Conservation (phyloP, 2,888 invertebrate genomes). For the Oligia strigilis region DNA sequence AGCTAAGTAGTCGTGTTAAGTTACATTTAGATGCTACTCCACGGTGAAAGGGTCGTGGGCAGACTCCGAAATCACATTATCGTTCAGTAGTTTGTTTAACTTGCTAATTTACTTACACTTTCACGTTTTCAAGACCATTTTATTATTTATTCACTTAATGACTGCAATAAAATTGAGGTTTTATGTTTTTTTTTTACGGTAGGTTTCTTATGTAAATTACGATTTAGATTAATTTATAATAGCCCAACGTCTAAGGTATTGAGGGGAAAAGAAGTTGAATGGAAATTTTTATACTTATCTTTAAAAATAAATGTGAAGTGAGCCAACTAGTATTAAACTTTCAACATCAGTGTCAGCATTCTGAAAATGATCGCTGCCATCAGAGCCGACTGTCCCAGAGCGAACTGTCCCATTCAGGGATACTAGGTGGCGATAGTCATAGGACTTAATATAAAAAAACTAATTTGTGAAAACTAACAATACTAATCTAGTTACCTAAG, state of each 20-base stretch:
- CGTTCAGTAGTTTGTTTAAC: constrained; percentile 66
- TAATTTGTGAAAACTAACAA: too few species aligned
- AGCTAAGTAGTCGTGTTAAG: constrained; percentile 44
- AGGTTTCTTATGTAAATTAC: constrained; percentile 30
- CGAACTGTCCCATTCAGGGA: too few species aligned
- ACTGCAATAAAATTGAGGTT: constrained; percentile 47
- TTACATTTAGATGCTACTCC: constrained; percentile 60
- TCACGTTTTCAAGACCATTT: constrained; percentile 57
- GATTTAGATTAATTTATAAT: constrained; percentile 20
- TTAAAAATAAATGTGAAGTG: background rate
- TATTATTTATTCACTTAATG: constrained; percentile 63
- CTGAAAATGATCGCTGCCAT: too few species aligned
- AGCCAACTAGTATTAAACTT: background rate
- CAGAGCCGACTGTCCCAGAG: too few species aligned
- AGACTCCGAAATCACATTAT: constrained; percentile 71
- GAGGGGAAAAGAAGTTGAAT: background rate
- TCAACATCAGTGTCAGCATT: too few species aligned
- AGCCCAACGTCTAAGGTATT: background rate
- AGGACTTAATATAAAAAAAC: too few species aligned
- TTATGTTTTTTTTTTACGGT: constrained; percentile 26
- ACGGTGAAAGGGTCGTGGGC: constrained; percentile 68
- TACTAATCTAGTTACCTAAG: too few species aligned
- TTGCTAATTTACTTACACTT: constrained; percentile 64
- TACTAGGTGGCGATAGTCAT: too few species aligned
- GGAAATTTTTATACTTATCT: background rate